Evolutionary conservation across 1,140 invertebrate genomes (phyloP), one percentile per base, ranked within the genome.

Genomic region (Doryteuthis pealeii): DNA sequence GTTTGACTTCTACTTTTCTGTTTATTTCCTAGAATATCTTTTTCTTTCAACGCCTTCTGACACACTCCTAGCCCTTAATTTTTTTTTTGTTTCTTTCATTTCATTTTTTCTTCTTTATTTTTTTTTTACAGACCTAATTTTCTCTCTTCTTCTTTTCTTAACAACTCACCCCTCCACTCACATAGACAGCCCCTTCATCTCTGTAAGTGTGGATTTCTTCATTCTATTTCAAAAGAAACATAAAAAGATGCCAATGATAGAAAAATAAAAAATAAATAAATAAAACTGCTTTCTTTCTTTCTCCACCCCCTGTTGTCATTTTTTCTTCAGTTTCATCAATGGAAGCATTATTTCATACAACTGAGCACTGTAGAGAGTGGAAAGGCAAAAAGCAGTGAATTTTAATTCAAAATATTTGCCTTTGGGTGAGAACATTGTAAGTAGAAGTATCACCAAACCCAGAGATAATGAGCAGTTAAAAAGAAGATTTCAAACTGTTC

Each of bases 391-490:
- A 15, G 26, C 15, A 6, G 18, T 62, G 18, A 62, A 62, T 62
- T 62, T 62, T 62, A 62, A 62, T 62, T 62, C 54, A 62, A 62
- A 28, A 22, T 62, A 62, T 62, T 62, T 62, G 54, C 54, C 54
- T 62, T 62, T 28, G 26, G 54, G 54, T 62, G 18, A 22, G 18
- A n/a, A 28, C 18, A 62, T 22, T 62, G 22, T 62, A 62, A 62
- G 26, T 22, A 12, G 54, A 28, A 62, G 54, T 62, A 22, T 22
- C 54, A 62, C 54, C 54, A 62, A 62, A 62, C 54, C 10, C 6
- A 62, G 22, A 62, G 18, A 62, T 62, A 62, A 15, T 62, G 54
- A 62, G 54, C 18, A 62, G 12, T 62, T 62, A 62, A 62, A 62
- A 49, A 49, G 12, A n/a, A 40, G 3, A 40, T 40, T 40, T 40